Evolutionary conservation across 2,888 invertebrate species (phyloP).

Genomic region (Trissoscelio sp.): DNA sequence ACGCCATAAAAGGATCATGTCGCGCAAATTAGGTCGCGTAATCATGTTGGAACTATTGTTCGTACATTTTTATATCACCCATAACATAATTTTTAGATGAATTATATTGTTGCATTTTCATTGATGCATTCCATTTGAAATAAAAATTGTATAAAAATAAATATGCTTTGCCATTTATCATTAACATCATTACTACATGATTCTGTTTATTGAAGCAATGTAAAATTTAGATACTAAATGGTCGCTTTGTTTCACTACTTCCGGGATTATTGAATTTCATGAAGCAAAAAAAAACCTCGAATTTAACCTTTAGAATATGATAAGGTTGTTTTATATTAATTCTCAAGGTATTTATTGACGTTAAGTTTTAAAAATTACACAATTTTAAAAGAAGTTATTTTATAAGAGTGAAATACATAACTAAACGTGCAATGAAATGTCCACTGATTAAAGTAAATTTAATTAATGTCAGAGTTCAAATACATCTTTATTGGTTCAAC

Average conservation of each 20-base stretch:
- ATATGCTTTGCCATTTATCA: neutral
- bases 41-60: constrained; percentile 29
- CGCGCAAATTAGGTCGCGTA: constrained; percentile 43
- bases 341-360: constrained; percentile 5
- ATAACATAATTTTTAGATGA: neutral
- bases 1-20: constrained; percentile 42
- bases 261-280: constrained; percentile 27
- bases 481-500: constrained; percentile 65
- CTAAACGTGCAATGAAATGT: neutral
- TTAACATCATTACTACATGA: neutral
- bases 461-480: constrained; percentile 46
- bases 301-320: constrained; percentile 23
- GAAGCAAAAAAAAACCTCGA: neutral
- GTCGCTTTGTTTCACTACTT: constrained; percentile 11
- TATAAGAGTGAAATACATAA: neutral
- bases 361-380: neutral
- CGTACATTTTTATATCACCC: constrained; percentile 5
- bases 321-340: neutral
- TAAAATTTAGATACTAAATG: constrained; percentile 2
- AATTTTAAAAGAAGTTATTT: neutral
- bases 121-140: neutral
- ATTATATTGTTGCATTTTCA: neutral
- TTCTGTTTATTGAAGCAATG: neutral
- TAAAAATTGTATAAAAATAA: neutral
- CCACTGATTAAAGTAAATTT: too few relatives aligned